These are phyloP conservation scores for Plutella xylostella DNA, from an alignment of 2,888 invertebrate genomes.

Conservation along the genomic window DNA sequence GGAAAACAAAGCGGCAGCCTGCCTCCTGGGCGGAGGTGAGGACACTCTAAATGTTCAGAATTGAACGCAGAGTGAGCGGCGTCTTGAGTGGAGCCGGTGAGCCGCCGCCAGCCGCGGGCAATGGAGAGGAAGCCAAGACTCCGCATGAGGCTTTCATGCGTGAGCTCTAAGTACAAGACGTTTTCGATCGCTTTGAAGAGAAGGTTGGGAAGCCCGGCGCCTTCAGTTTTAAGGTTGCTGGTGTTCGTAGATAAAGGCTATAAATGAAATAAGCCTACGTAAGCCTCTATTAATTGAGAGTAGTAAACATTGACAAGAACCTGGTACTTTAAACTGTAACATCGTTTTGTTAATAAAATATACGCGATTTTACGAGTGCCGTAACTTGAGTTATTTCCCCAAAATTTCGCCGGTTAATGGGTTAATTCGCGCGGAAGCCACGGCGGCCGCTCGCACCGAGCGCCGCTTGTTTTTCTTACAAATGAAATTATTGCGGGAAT, in stretches of 20 bases:
- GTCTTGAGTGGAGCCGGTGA: too few relatives aligned
- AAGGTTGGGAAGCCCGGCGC: too few relatives aligned
- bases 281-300: too few relatives aligned
- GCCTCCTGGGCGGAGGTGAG: not conserved
- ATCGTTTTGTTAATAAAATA: slow-evolving; percentile 2
- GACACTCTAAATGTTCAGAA: slow-evolving; percentile 2
- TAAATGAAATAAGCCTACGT: too few relatives aligned
- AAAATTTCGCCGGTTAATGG: slow-evolving; percentile 54
- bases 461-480: slow-evolving; percentile 56
- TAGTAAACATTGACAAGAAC: not conserved
- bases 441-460: slow-evolving; percentile 39
- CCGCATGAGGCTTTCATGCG: too few relatives aligned
- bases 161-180: too few relatives aligned
- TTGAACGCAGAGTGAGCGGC: slow-evolving; percentile 3
- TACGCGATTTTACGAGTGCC: slow-evolving; percentile 36
- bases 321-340: not conserved
- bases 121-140: not conserved
- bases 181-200: too few relatives aligned
- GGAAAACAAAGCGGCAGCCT: slow-evolving; percentile 48
- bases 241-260: too few relatives aligned
- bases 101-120: not conserved
- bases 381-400: slow-evolving; percentile 47
- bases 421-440: slow-evolving; percentile 63
- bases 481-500: slow-evolving; percentile 64
- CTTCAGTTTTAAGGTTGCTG: too few relatives aligned